Conservation (phyloP, 2,113 vertebrate genomes). For the Perccottus glenii region DNA sequence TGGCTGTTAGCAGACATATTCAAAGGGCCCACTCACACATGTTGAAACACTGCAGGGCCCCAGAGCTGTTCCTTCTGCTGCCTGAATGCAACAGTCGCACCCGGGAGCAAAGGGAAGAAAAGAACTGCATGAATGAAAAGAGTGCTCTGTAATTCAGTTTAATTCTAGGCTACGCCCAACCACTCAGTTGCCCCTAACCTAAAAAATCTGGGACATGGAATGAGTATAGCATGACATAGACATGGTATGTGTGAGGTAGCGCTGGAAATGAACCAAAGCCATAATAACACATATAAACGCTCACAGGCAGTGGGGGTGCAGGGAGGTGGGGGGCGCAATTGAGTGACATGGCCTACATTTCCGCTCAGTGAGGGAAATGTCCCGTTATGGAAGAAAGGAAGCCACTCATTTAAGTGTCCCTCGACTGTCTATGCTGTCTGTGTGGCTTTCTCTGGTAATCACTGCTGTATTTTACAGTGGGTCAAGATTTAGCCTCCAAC, state of each 20-base stretch:
- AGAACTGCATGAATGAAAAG: slow-evolving; percentile 45
- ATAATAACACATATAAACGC: slow-evolving; percentile 31
- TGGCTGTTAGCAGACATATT: slow-evolving; percentile 34
- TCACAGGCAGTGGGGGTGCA: background rate
- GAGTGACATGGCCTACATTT: slow-evolving; percentile 59
- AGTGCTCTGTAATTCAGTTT: slow-evolving; percentile 56
- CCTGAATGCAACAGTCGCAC: slow-evolving; percentile 31
- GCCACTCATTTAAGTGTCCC: background rate
- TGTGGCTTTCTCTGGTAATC: background rate
- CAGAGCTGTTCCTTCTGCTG: slow-evolving; percentile 37
- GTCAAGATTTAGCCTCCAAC: too few species aligned
- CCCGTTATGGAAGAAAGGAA: slow-evolving; percentile 46
- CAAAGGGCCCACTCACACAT: slow-evolving; percentile 5
- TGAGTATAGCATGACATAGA: slow-evolving; percentile 33
- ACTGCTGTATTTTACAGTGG: too few species aligned
- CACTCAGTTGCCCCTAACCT: slow-evolving; percentile 22
- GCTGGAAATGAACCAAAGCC: slow-evolving; percentile 55
- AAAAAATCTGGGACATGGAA: slow-evolving; percentile 2
- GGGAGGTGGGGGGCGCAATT: slow-evolving; percentile 30
- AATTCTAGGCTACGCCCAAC: slow-evolving; percentile 66
- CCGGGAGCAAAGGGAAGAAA: slow-evolving; percentile 40
- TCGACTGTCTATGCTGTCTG: background rate
- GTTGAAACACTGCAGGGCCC: slow-evolving; percentile 17
- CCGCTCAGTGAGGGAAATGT: slow-evolving; percentile 33
- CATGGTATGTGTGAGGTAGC: slow-evolving; percentile 49